Evolutionary conservation across 2,113 vertebrate genomes (phyloP).

Genomic region (Varanus komodoensis): DNA sequence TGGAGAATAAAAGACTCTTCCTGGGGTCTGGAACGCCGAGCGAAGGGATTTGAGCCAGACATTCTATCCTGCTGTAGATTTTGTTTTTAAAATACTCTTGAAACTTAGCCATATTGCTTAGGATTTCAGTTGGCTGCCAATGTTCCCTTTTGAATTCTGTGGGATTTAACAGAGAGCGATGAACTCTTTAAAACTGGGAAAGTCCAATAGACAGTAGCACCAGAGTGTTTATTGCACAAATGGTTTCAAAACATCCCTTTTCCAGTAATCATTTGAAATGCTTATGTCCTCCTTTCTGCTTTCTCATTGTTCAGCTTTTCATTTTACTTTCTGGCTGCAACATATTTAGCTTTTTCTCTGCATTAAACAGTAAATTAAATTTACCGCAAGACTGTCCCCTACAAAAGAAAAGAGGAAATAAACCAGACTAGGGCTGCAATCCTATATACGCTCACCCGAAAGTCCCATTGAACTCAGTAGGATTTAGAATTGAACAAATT

Average conservation of each 20-base stretch:
- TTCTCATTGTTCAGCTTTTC: not conserved
- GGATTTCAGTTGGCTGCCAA: conserved; percentile 36
- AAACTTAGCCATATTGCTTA: conserved; percentile 36
- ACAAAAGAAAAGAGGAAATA: not conserved
- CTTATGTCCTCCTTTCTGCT: not conserved
- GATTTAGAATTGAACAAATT: not conserved
- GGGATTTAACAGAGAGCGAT: conserved; percentile 25
- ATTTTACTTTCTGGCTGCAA: not conserved
- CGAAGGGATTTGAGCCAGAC: conserved; percentile 5
- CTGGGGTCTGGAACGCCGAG: not conserved
- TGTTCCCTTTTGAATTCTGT: conserved; percentile 29
- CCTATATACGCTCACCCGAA: not conserved
- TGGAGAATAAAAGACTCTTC: conserved; percentile 47
- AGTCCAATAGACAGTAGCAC: not conserved
- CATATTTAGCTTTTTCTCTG: not conserved
- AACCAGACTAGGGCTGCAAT: not conserved
- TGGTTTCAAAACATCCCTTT: not conserved
- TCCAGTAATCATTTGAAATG: not conserved
- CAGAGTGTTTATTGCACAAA: conserved; percentile 7
- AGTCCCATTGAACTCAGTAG: not conserved
- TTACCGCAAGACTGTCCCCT: not conserved
- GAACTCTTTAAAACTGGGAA: not conserved
- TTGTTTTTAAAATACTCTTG: conserved; percentile 46
- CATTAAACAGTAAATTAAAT: conserved; percentile 3
- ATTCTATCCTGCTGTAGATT: conserved; percentile 12